Base-by-base conservation (phyloP, 2,888 invertebrate genomes). In the Scotopteryx bipunctaria region DNA sequence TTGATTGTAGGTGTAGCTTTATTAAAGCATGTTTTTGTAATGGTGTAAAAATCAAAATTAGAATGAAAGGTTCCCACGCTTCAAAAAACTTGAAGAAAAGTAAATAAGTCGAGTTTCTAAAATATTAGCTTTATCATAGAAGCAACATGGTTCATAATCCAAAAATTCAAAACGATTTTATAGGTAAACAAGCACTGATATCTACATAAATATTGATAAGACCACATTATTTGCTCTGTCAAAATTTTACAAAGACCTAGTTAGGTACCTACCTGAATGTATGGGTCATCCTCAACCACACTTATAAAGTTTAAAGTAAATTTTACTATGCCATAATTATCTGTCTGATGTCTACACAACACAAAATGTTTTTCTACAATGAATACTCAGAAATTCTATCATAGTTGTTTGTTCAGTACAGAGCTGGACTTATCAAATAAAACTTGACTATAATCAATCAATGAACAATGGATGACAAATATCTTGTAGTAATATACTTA, bases 11-110 rank as follows among this genome's bases (percentile, higher is more conserved):
- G 13, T 46, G 29, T 40, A 15, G 21, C 11, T 41, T 29, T 1
- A 15, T 40, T 33, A 17, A 19, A 49, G 37, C 31, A 9, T 9
- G 6, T 38, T 9, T 33, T 35, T 6, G 23, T 11, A 59, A 36
- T 53, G 47, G 43, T 41, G 17, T 11, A 2, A 42, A 29, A 36
- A 36, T 13, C n/a, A 5, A 29, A 14, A 1, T 27, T n/a, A n/a
- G n/a, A n/a, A n/a, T 4, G 11, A 13, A 14, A 29, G 11, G 29
- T 76, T 76, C 78, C 66, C 76, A 77, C 70, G 61, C 33, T 13
- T 43, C n/a, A 9, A 35, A 21, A 36, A 31, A 31, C 15, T 8
- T 5, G 4, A 36, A 37, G 5, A 15, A 9, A 21, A 11, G 6
- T 38, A 8, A 38, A 38, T 1, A 16, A 17, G n/a, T n/a, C n/a